Percentiles rank a stretch among this genome's conserved stretches.
Evolutionary conservation across 2,113 vertebrate species (phyloP).

Genomic region (Thymallus thymallus): DNA sequence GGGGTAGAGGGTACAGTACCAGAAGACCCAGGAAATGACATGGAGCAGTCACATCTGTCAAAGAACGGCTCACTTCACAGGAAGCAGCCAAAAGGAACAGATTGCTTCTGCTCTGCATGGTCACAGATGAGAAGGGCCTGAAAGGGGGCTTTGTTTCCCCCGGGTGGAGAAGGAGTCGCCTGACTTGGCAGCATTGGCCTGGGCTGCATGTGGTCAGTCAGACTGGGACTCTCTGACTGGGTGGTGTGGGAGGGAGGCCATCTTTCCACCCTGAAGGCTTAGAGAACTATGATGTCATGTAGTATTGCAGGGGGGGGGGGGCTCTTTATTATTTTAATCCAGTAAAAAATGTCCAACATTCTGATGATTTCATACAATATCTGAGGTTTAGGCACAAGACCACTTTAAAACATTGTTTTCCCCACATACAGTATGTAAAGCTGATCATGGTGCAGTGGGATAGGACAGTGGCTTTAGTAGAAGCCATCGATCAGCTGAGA

Average conservation of each 20-base stretch:
- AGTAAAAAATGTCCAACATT: not conserved
- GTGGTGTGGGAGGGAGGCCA: conserved; percentile 46
- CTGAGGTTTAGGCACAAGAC: too few relatives aligned
- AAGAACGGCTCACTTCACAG: conserved; percentile 62
- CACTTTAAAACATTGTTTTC: not conserved
- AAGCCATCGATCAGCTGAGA: conserved; percentile 28
- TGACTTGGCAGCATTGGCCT: conserved; percentile 53
- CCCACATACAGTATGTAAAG: not conserved
- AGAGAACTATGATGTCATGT: conserved; percentile 43
- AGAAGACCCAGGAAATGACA: too few relatives aligned
- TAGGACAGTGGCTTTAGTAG: not conserved
- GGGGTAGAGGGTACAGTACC: too few relatives aligned
- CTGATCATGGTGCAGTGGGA: not conserved
- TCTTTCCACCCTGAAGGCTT: conserved; percentile 33
- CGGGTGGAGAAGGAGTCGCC: conserved; percentile 42
- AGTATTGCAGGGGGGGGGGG: conserved; percentile 6
- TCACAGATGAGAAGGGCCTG: conserved; percentile 56
- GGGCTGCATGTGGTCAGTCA: conserved; percentile 52
- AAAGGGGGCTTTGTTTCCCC: conserved; percentile 68
- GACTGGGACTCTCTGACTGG: conserved; percentile 21
- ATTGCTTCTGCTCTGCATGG: conserved; percentile 63
- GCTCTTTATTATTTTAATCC: conserved; percentile 4
- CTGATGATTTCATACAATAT: not conserved
- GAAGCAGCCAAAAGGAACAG: conserved; percentile 69
- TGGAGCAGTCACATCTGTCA: too few relatives aligned